phyloP scores from a whole-genome alignment of 2,113 vertebrate genomes.

The Sardina pilchardus region DNA sequence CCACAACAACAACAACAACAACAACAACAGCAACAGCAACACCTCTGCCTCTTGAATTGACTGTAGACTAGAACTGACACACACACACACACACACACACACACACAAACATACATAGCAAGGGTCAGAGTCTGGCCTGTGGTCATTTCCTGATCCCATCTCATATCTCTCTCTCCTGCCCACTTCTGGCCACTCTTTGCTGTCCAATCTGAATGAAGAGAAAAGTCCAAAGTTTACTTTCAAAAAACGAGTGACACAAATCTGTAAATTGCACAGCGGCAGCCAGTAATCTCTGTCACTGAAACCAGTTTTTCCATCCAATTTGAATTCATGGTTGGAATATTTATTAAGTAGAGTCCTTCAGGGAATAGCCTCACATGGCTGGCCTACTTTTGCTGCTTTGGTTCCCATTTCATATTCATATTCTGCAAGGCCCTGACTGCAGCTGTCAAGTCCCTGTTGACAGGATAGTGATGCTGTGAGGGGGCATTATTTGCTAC shows the following conservation, averaged over 20 bases:
- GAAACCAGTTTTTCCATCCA: background rate
- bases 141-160: too few relatives aligned
- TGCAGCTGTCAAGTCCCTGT: background rate
- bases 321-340: background rate
- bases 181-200: too few relatives aligned
- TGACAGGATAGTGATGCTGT: background rate
- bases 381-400: background rate
- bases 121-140: too few relatives aligned
- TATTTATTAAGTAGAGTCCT: background rate
- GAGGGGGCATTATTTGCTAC: too few relatives aligned
- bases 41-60: too few relatives aligned
- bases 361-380: background rate
- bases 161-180: too few relatives aligned
- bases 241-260: background rate
- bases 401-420: background rate
- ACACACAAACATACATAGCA: background rate
- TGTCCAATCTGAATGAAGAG: too few relatives aligned
- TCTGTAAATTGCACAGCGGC: background rate
- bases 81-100: slow-evolving; percentile 6
- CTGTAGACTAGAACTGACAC: background rate
- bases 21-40: too few relatives aligned
- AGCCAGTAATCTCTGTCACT: background rate
- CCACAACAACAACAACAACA: too few relatives aligned
- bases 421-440: background rate
- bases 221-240: too few relatives aligned